Conservation (phyloP, 2,888 invertebrate species). For the Drosophila acutilabella region DNA sequence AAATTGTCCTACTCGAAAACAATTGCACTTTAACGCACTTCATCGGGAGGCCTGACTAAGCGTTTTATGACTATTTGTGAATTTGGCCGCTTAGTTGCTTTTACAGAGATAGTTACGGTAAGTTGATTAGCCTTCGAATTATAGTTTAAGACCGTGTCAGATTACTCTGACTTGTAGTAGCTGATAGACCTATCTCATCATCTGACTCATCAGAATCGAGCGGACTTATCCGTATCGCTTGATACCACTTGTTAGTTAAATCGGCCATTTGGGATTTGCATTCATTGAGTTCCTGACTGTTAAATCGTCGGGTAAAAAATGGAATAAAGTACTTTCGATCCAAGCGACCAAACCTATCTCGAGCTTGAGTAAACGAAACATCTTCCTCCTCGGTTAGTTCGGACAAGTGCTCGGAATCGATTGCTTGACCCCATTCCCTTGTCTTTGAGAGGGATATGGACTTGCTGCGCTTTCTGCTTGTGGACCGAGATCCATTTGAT, state of each 20-base stretch:
- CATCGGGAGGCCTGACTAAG: not conserved
- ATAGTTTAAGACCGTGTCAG: slow-evolving; percentile 62
- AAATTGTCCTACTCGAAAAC: slow-evolving; percentile 5
- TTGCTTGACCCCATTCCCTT: slow-evolving; percentile 98
- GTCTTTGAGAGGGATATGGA: slow-evolving; percentile 98
- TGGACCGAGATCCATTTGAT: slow-evolving; percentile 35
- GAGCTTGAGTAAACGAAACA: slow-evolving; percentile 91
- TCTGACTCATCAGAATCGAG: slow-evolving; percentile 93
- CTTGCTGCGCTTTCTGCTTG: slow-evolving; percentile 88
- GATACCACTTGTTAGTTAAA: slow-evolving; percentile 98
- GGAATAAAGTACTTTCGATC: slow-evolving; percentile 98
- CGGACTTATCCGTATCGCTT: slow-evolving; percentile 95
- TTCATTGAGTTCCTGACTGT: slow-evolving; percentile 97
- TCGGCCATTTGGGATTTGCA: slow-evolving; percentile 98
- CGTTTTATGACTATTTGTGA: not conserved
- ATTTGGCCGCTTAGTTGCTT: slow-evolving; percentile 29
- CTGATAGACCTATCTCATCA: slow-evolving; percentile 82
- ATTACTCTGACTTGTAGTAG: slow-evolving; percentile 79
- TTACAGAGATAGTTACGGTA: slow-evolving; percentile 3
- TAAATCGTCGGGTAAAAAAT: slow-evolving; percentile 97
- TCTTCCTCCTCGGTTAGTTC: slow-evolving; percentile 97
- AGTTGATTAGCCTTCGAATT: not conserved
- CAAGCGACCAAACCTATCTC: slow-evolving; percentile 95
- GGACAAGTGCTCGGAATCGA: slow-evolving; percentile 96
- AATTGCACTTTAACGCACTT: slow-evolving; percentile 10